Percentiles rank a stretch among this genome's conserved stretches.
Evolutionary conservation across 1,140 invertebrate genomes (phyloP).

Genomic region (Lepidostoma basale): DNA sequence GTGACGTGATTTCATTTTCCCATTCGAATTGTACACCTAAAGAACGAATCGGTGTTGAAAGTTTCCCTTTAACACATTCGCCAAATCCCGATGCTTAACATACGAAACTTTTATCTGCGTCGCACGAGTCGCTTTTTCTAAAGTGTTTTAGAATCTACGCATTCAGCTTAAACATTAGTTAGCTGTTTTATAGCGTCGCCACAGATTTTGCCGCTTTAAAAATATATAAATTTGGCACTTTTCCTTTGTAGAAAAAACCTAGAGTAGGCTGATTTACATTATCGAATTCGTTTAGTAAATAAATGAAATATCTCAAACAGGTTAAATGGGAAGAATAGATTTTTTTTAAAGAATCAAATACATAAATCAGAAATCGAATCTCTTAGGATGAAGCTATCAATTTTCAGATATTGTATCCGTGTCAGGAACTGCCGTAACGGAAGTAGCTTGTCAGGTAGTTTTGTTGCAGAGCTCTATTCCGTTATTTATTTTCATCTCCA

Average conservation of each 20-base stretch:
- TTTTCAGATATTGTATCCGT: not conserved
- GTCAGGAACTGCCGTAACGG: not conserved
- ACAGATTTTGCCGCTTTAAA: too few relatives aligned
- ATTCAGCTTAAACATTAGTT: not conserved
- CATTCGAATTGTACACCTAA: not conserved
- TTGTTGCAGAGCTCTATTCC: not conserved
- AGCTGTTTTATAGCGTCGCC: not conserved
- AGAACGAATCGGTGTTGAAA: not conserved
- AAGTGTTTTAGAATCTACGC: not conserved
- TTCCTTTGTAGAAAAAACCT: not conserved
- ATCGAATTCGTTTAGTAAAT: too few relatives aligned
- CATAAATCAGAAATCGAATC: too few relatives aligned
- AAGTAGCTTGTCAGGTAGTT: not conserved
- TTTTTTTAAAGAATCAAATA: too few relatives aligned
- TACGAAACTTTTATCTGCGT: not conserved
- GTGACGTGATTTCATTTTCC: constrained; percentile 13
- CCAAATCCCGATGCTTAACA: not conserved
- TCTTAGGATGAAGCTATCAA: not conserved
- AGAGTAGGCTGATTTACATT: too few relatives aligned
- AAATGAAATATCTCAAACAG: too few relatives aligned
- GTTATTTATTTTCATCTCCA: constrained; percentile 16
- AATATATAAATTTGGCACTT: too few relatives aligned
- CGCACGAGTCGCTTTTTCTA: not conserved
- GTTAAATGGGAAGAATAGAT: too few relatives aligned
- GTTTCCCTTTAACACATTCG: too few relatives aligned